Conservation (phyloP, 2,797 vertebrate genomes). For the Sebastiscus albofasciatus region DNA sequence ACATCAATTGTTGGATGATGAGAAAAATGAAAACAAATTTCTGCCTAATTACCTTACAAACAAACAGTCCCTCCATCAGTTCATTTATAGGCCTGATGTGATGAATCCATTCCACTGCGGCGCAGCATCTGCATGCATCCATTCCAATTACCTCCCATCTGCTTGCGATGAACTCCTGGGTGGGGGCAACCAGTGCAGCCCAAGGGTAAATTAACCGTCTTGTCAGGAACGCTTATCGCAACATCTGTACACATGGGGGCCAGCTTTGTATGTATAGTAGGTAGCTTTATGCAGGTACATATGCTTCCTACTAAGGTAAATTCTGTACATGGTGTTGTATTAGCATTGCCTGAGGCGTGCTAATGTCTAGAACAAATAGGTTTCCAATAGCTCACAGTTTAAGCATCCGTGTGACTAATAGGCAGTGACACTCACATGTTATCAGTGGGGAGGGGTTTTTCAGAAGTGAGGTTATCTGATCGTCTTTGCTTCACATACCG, state of each 20-base stretch:
- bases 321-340: constrained; percentile 20
- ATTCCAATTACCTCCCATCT: constrained; percentile 90
- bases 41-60: constrained; percentile 93
- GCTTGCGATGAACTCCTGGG: constrained; percentile 79
- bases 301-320: constrained; percentile 39
- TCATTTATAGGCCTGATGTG: constrained; percentile 85
- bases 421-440: background rate
- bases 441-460: constrained; percentile 5
- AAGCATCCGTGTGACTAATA: constrained; percentile 14
- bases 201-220: constrained; percentile 84
- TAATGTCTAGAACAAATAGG: constrained; percentile 39
- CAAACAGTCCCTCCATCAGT: constrained; percentile 88
- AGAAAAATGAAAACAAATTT: constrained; percentile 92
- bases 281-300: constrained; percentile 42
- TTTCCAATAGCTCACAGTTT: constrained; percentile 13
- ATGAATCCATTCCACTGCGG: constrained; percentile 87
- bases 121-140: constrained; percentile 88
- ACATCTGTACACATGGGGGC: constrained; percentile 80
- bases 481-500: background rate
- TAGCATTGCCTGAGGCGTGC: constrained; percentile 15
- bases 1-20: constrained; percentile 80
- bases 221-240: constrained; percentile 82
- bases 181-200: constrained; percentile 69
- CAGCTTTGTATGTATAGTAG: constrained; percentile 54
- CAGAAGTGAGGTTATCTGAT: constrained; percentile 26